Percentiles rank a stretch among this genome's conserved stretches.
phyloP scores from a whole-genome alignment of 1,140 invertebrate species.

The Paramacrobiotus metropolitanus region DNA sequence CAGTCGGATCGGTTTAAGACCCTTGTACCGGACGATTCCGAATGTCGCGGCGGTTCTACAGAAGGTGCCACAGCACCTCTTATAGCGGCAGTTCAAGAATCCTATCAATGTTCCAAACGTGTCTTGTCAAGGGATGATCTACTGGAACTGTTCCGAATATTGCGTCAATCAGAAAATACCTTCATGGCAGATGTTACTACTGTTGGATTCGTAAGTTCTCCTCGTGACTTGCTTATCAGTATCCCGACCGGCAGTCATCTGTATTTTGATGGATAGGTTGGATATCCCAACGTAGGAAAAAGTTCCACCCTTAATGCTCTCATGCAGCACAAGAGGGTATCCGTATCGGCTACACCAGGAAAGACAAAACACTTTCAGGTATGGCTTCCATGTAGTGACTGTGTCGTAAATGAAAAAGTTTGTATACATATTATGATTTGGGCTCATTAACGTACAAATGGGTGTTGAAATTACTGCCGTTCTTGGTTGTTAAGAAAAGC shows the following conservation, averaged over 20 bases:
- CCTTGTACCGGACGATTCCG: no score
- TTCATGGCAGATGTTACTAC: constrained; percentile 36
- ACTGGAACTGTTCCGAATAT: constrained; percentile 36
- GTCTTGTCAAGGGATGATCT: constrained; percentile 27
- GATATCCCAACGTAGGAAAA: constrained; percentile 98
- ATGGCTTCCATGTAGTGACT: constrained; percentile 13
- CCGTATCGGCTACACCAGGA: constrained; percentile 82
- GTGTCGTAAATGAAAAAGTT: no score
- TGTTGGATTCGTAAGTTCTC: constrained; percentile 44
- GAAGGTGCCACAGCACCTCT: constrained; percentile 11
- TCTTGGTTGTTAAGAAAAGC: no score
- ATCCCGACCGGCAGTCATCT: background rate
- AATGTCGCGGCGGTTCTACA: constrained; percentile 8
- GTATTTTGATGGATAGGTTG: constrained; percentile 31
- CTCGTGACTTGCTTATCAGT: background rate
- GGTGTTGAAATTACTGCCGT: no score
- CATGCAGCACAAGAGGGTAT: constrained; percentile 68
- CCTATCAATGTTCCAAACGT: constrained; percentile 8
- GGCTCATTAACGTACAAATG: no score
- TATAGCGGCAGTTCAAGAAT: constrained; percentile 10
- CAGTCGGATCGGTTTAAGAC: no score
- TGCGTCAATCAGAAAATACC: constrained; percentile 30
- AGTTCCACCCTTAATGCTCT: constrained; percentile 93
- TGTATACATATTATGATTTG: no score
- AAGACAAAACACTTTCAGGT: constrained; percentile 78